Base-by-base conservation (phyloP, 2,888 invertebrate species). In the Sicus ferrugineus region DNA sequence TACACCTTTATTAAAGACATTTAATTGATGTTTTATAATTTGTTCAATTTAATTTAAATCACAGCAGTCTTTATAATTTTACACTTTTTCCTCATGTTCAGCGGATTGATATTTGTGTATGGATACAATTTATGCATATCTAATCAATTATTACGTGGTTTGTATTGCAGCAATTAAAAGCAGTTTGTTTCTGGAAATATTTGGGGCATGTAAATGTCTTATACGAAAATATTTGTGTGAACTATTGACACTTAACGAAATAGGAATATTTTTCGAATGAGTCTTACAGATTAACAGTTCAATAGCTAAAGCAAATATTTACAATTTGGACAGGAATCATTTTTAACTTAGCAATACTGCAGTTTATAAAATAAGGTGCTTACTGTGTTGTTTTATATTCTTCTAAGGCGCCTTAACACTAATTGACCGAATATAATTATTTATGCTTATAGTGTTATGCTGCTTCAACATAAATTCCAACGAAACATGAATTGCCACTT, bases 31-130 rank as follows among this genome's bases (percentile, higher is more conserved):
- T 77, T 78, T 77, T 73, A 74, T 78, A 75, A 68, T 75, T 76
- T 66, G 61, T 68, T 78, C 78, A 77, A 70, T 75, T 76, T 76
- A 80, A 81, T 80, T 81, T 78, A 82, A 83, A 83, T 83, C 83
- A 83, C 83, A 83, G 83, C 83, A 83, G 83, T 83, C 83, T 83
- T 83, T 79, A 81, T 77, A 79, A 66, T 66, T 66, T 66, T 66
- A 66, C 58, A 58, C 38, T 56, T 66, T 66, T 23, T 54, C 38
- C 58, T 42, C 46, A 58, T 46, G n/a, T 67, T 54, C 50, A 63
- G 46, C 52, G 42, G 61, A 31, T 50, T 31, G 31, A 56, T 46
- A 61, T 62, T 16, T 21, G 19, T 50, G 5, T 50, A 50, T 23
- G 14, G 19, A 23, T 58, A 28, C 28, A 28, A 28, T 9, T 9